Conservation (phyloP, 2,113 vertebrate species). For the Eleginops maclovinus region DNA sequence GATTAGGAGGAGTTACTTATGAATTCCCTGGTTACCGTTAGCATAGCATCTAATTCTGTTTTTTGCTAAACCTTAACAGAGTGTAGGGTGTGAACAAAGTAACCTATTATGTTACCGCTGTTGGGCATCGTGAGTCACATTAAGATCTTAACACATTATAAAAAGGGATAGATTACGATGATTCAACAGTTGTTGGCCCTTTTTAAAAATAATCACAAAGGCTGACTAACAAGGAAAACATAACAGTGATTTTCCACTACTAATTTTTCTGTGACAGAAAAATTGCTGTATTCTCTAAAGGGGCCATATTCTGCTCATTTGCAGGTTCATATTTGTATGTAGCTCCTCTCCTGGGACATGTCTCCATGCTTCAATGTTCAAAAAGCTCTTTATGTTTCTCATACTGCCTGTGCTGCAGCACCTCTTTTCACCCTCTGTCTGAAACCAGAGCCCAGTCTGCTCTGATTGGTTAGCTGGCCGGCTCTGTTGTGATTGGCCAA, state of each 20-base stretch:
- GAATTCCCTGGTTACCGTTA: conserved; percentile 56
- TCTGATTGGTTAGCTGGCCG: no score
- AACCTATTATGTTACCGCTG: background rate
- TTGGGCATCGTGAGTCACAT: background rate
- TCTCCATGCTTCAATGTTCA: no score
- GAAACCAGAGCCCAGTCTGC: no score
- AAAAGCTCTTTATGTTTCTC: no score
- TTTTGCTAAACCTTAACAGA: background rate
- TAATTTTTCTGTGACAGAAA: background rate
- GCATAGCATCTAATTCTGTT: conserved; percentile 43
- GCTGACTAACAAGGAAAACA: background rate
- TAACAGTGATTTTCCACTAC: no score
- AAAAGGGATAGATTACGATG: background rate
- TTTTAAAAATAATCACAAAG: background rate
- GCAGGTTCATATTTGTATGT: no score
- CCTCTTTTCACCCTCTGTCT: no score
- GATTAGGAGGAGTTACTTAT: conserved; percentile 27
- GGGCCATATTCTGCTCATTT: no score
- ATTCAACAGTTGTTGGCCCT: background rate
- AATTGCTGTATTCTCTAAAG: background rate
- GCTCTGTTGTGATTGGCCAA: no score
- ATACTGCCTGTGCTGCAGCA: no score
- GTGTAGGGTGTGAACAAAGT: background rate
- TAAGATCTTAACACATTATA: background rate
- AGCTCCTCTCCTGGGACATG: no score